phyloP scores from a whole-genome alignment of 2,797 vertebrate genomes.

The Bradypodion pumilum region DNA sequence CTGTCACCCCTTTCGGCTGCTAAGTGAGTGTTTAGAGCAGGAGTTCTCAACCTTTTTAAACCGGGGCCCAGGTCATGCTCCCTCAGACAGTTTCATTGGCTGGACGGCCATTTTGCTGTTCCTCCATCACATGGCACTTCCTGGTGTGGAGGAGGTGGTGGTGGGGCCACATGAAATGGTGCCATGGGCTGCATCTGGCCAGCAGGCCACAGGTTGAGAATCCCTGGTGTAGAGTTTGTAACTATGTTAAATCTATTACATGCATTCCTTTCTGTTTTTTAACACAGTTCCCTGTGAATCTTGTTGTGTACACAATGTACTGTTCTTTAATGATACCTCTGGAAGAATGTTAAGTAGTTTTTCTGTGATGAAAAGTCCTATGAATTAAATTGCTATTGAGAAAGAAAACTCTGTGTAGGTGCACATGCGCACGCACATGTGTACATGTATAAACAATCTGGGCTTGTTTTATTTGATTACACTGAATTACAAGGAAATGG shows the following conservation, averaged over 20 bases:
- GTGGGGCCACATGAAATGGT: too few species aligned
- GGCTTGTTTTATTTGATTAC: conserved; percentile 65
- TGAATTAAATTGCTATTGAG: conserved; percentile 61
- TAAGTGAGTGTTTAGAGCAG: too few species aligned
- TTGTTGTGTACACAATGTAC: conserved; percentile 39
- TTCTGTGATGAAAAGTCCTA: conserved; percentile 21
- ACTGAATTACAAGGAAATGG: conserved; percentile 67
- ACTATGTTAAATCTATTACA: conserved; percentile 45
- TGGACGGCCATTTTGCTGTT: too few species aligned
- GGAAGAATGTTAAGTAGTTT: conserved; percentile 52
- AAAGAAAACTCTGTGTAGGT: conserved; percentile 48
- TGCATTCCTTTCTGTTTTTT: conserved; percentile 22
- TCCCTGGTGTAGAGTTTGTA: neutral
- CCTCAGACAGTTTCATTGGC: too few species aligned
- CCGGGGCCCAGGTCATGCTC: too few species aligned
- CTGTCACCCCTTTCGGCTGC: neutral
- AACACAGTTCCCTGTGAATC: conserved; percentile 37
- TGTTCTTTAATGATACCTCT: conserved; percentile 35
- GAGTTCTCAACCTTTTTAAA: too few species aligned
- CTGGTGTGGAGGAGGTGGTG: too few species aligned
- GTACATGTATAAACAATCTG: neutral
- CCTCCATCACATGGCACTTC: too few species aligned
- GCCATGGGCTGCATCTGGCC: too few species aligned
- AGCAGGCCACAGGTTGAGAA: too few species aligned
- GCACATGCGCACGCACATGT: neutral